Base-by-base conservation (phyloP, 1,140 invertebrate genomes). In the Anastatus disparis region DNA sequence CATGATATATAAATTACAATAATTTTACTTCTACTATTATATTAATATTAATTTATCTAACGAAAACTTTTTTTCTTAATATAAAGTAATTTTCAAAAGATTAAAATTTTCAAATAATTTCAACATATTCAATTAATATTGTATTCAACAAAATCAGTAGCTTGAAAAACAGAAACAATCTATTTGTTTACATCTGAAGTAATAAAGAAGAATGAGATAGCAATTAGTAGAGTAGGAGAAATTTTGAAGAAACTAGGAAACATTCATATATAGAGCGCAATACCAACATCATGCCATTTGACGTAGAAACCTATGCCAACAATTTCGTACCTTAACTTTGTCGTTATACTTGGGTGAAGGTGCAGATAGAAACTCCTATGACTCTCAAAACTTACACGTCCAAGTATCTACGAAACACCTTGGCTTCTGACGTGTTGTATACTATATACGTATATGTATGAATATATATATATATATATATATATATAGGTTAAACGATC, bases 361-460 rank as follows among this genome's bases (percentile, higher is more conserved):
- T 52, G 63, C 27, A 71, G 63, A 71, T 71, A 52, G 46, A 65
- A 65, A 65, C 70, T 58, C 52, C 61, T 50, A 46, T 65, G 69
- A 52, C 65, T 29, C 65, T 58, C 29, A 55, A 68, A 68, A 68
- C 65, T 68, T 44, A n/a, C 29, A 53, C 52, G 29, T 50, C 55
- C 65, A 50, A 59, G 42, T 59, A 26, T 48, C 35, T 27, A 52
- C 26, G 17, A 52, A 38, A 40, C 24, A 6, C 20, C 17, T 38
- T n/a, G n/a, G n/a, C 20, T 27, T 26, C 13, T 17, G 6, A 13
- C 27, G 17, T 15, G 29, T 40, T 53, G n/a, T 46, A n/a, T n/a
- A n/a, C n/a, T n/a, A n/a, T n/a, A n/a, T n/a, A n/a, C n/a, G n/a
- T n/a, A n/a, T n/a, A n/a, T n/a, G n/a, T n/a, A n/a, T n/a, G n/a